Evolutionary conservation across 2,797 vertebrate species (phyloP), one percentile per base, ranked within the genome.

Genomic region (Hapalemur alaotrensis): DNA sequence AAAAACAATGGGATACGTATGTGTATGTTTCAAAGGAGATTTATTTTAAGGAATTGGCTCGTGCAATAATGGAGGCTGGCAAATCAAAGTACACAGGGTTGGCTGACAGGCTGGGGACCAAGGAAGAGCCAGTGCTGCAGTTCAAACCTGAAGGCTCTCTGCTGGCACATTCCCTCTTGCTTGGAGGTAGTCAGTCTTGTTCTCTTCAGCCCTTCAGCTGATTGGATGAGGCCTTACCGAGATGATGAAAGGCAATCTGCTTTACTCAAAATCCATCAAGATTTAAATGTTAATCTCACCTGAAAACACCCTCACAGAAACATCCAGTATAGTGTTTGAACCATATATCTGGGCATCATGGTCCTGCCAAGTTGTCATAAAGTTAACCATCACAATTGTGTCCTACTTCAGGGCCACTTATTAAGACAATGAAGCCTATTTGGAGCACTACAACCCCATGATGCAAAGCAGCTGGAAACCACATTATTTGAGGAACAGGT

Each of bases 281-380:
- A 92, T 90, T 94, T 95, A 80, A 94, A 92, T 91, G 20, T 59
- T 61, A 89, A 63, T 87, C 38, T 92, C 41, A 69, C 65, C 32
- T 9, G 2, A n/a, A 59, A 83, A 59, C 15, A 70, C 4, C 32
- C 25, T 90, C 59, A 65, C 13, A 30, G 59, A 84, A 92, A 75
- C 38, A 88, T 80, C 11, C 38, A 92, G 65, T 90, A 73, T 83
- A 86, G 25, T 83, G 10, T 93, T 80, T 69, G n/a, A n/a, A 57
- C 35, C 38, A 8, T 75, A 18, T 28, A 57, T 57, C 35, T 82
- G 70, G 52, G 50, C 22, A 41, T 28, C 4, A 20, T 59, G 20
- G 54, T 38, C 30, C 10, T 80, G 59, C 43, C 65, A 93, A 57
- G 23, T 41, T 41, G 25, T 86, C 43, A 69, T 65, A 79, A 69